A percentile compares a stretch with the other conserved stretches of the same genome.
Evolutionary conservation across 2,113 vertebrate species (phyloP).

Genomic region (Channa argus): DNA sequence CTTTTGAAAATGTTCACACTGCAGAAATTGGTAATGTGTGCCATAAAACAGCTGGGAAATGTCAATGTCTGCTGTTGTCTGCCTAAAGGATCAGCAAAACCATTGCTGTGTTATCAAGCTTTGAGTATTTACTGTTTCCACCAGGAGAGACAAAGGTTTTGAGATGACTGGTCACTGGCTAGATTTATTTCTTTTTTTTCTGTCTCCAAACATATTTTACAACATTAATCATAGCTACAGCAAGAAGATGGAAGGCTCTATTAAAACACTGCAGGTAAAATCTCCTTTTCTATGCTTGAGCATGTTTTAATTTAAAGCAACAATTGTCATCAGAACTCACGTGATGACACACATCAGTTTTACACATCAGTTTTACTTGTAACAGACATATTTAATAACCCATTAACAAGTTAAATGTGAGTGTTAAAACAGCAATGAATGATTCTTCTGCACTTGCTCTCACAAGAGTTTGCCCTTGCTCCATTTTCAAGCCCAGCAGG

Average conservation of each 20-base stretch:
- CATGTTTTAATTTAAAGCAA: too few species aligned
- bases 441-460: background rate
- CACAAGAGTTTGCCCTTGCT: background rate
- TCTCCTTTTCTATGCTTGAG: too few species aligned
- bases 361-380: too few species aligned
- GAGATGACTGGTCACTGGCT: background rate
- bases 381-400: too few species aligned
- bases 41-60: slow-evolving; percentile 20
- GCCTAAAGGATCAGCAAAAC: background rate
- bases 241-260: background rate
- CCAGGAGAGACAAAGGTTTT: background rate
- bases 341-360: too few species aligned
- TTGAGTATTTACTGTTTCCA: background rate
- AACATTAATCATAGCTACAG: background rate
- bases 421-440: background rate
- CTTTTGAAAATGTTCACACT: slow-evolving; percentile 14
- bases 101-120: slow-evolving; percentile 15
- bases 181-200: background rate
- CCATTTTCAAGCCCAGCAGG: background rate
- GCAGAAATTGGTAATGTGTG: background rate
- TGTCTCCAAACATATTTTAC: too few species aligned
- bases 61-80: slow-evolving; percentile 5
- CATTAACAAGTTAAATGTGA: background rate
- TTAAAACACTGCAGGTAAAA: too few species aligned
- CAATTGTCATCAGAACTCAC: too few species aligned